Percentiles rank a stretch among this genome's conserved stretches.
These are phyloP conservation scores for Hemicentrotus pulcherrimus DNA, from an alignment of 35 echinoderm and acorn worm genomes.

Conservation along the genomic window DNA sequence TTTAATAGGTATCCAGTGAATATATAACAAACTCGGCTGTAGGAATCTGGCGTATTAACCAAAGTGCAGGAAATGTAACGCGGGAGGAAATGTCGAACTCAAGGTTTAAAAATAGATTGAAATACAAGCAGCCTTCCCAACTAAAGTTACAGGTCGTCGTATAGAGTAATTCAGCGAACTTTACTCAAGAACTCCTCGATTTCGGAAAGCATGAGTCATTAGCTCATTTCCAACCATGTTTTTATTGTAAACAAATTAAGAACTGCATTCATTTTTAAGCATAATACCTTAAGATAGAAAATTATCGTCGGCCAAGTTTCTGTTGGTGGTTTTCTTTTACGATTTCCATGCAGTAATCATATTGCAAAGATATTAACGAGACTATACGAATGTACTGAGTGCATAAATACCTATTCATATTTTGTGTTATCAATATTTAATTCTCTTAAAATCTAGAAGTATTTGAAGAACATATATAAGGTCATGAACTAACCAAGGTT, in stretches of 20 bases:
- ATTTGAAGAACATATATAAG: no score
- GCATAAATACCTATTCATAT: no score
- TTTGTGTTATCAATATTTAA: no score
- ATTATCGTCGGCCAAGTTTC: no score
- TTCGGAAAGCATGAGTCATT: background rate
- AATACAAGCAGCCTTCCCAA: background rate
- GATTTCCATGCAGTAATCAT: no score
- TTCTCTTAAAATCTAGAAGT: no score
- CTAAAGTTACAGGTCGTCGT: background rate
- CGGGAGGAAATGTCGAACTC: background rate
- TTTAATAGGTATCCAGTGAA: background rate
- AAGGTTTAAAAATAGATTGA: background rate
- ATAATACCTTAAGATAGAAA: no score
- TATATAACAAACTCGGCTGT: background rate
- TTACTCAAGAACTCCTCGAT: background rate
- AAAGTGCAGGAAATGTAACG: background rate
- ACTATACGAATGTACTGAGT: no score
- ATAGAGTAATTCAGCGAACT: background rate
- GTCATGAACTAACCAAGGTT: no score
- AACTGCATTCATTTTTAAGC: background rate
- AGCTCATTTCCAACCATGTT: background rate
- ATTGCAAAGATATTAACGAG: no score
- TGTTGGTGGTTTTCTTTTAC: no score
- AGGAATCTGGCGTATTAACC: background rate
- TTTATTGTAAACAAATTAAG: background rate